A percentile compares a stretch with the other conserved stretches of the same genome.
Evolutionary conservation across 2,888 invertebrate species (phyloP).

Genomic region (Drosophila cognata): DNA sequence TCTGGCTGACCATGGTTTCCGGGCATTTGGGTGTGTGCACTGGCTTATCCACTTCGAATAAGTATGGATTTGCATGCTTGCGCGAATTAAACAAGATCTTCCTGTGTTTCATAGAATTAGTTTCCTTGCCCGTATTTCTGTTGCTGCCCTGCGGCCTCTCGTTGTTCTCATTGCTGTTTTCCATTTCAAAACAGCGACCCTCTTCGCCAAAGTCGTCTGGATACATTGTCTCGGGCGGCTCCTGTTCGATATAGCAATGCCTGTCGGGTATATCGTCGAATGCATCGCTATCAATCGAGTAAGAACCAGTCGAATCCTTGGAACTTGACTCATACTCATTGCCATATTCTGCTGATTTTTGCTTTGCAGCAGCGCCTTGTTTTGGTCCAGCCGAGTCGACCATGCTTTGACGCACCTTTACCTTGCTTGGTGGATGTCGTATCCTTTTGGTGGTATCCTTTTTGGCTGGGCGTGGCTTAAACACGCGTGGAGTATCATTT

Average conservation of each 20-base stretch:
- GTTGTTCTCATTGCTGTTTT: neutral
- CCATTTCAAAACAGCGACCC: constrained; percentile 39
- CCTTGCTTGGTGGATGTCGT: neutral
- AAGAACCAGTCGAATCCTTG: neutral
- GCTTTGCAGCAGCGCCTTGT: neutral
- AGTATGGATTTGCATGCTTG: neutral
- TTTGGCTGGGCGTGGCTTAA: neutral
- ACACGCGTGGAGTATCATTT: neutral
- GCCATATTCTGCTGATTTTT: neutral
- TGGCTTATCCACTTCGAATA: constrained; percentile 15
- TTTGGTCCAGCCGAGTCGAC: neutral
- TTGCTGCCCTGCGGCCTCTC: constrained; percentile 1
- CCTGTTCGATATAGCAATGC: constrained; percentile 52
- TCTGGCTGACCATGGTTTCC: constrained; percentile 47
- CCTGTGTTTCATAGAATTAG: constrained; percentile 3
- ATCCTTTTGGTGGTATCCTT: too few species aligned
- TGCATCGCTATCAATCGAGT: constrained; percentile 29
- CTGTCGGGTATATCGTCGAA: constrained; percentile 63
- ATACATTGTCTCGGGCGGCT: constrained; percentile 52
- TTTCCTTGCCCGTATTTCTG: neutral
- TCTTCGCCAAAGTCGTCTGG: constrained; percentile 57
- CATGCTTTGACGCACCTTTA: constrained; percentile 36
- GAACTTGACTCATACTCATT: constrained; percentile 1
- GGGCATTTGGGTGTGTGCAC: constrained; percentile 47
- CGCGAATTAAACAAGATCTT: constrained; percentile 14